Base-by-base conservation (phyloP, 2,797 vertebrate genomes). In the Mionectes olivaceus region DNA sequence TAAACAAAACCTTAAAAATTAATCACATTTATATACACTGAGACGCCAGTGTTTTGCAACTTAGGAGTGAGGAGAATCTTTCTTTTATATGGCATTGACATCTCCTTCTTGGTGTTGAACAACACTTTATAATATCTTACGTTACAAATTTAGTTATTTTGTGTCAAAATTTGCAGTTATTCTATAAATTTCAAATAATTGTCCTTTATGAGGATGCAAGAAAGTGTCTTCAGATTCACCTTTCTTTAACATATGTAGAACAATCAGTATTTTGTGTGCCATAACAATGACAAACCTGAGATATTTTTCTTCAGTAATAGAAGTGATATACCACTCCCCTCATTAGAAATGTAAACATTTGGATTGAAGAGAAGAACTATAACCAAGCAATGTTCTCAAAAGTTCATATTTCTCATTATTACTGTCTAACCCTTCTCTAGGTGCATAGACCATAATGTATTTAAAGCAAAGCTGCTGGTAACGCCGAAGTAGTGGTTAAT, bases 171-270 rank as follows among this genome's bases (percentile, higher is more conserved):
- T 35, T 81, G n/a, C 55, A 77, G 16, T 37, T 67, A 50, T 69
- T 94, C 71, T 57, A 77, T 90, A 97, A 65, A 96, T 96, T 95
- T 95, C 69, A 93, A 94, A 82, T 33, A 94, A 94, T 94, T 97
- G 95, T 87, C 88, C 81, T 93, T 96, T 94, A 89, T 61, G 46
- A 93, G 71, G 59, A 59, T 81, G 70, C 27, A 90, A 93, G 69
- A 93, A 89, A 94, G 60, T 82, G 88, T 94, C 65, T 87, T 96
- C 89, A 88, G 56, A 93, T 25, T 41, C 33, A 46, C 76, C 44
- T 88, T 91, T 79, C 52, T 90, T 73, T 89, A 79, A 69, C 37
- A 57, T 21, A 87, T 13, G 65, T 35, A 85, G 65, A 91, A 56
- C 23, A 85, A 90, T 86, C 25, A 15, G 46, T 78, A 59, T 47